These are phyloP conservation scores for Theonella swinhoei DNA, from an alignment of 37 sponge, comb jelly and placozoan species.

Conservation along the genomic window DNA sequence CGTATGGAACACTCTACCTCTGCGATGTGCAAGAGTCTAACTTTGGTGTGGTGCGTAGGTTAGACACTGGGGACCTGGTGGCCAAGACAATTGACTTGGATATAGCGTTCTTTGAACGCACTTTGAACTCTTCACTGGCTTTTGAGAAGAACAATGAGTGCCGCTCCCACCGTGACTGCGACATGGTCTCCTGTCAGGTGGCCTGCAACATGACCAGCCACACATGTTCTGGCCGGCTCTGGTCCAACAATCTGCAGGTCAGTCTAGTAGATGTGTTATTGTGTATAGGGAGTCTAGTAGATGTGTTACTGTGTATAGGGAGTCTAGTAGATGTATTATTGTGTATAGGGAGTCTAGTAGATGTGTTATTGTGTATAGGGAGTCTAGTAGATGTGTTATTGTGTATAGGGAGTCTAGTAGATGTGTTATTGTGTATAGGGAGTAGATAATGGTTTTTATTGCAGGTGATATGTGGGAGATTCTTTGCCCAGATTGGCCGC, in stretches of 20 bases:
- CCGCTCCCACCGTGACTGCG: conserved; percentile 29
- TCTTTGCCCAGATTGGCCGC: neutral
- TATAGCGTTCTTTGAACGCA: conserved; percentile 44
- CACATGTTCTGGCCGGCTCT: conserved; percentile 31
- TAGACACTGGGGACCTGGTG: neutral
- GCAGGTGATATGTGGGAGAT: neutral
- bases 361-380: too few species aligned
- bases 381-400: too few species aligned
- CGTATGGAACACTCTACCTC: conserved; percentile 58
- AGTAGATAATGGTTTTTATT: neutral
- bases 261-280: too few species aligned
- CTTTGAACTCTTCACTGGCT: neutral
- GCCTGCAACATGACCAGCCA: conserved; percentile 11
- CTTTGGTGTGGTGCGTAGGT: conserved; percentile 50
- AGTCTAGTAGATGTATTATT: too few species aligned
- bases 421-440: too few species aligned
- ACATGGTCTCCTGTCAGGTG: conserved; percentile 25
- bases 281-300: too few species aligned
- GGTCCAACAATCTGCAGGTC: conserved; percentile 52
- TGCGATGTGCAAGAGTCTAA: conserved; percentile 74
- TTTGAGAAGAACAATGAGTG: conserved; percentile 43
- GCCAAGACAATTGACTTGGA: conserved; percentile 68
- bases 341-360: too few species aligned
- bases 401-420: too few species aligned
- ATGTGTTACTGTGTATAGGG: too few species aligned